Percentiles rank a stretch among this genome's conserved stretches.
phyloP scores from a whole-genome alignment of 2,797 vertebrate genomes.

The Acanthiza pusilla region DNA sequence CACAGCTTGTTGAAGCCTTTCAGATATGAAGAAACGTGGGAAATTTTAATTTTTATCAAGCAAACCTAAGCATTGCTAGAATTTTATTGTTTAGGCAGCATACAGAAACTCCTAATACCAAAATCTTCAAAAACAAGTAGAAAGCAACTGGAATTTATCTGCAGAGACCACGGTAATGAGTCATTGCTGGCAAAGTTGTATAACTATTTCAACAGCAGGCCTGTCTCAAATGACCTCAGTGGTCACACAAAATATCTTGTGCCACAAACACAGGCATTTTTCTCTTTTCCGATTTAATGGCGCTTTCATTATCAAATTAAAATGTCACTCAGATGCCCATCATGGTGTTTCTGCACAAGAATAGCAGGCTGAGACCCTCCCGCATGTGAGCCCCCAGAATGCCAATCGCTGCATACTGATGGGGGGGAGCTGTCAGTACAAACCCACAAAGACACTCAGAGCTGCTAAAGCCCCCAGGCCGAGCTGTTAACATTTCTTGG shows the following conservation, averaged over 20 bases:
- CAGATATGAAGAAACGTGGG: neutral
- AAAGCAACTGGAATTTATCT: conserved; percentile 41
- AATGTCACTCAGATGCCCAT: conserved; percentile 65
- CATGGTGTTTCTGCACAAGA: conserved; percentile 42
- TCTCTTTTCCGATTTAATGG: conserved; percentile 11
- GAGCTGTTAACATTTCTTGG: conserved; percentile 61
- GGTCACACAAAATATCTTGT: conserved; percentile 24
- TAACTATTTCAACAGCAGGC: conserved; percentile 31
- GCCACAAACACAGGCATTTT: conserved; percentile 41
- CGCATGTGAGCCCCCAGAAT: conserved; percentile 9
- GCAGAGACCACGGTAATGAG: neutral
- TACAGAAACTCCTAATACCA: neutral
- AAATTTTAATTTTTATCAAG: neutral
- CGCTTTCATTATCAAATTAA: conserved; percentile 68
- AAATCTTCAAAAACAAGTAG: conserved; percentile 16
- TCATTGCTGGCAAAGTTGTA: conserved; percentile 44
- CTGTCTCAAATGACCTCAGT: conserved; percentile 34
- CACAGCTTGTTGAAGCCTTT: neutral
- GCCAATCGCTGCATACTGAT: neutral
- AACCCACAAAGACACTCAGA: conserved; percentile 55
- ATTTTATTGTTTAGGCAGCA: neutral
- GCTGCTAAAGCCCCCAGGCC: conserved; percentile 45
- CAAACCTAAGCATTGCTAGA: neutral
- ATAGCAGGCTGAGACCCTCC: conserved; percentile 50
- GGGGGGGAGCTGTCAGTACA: conserved; percentile 50